Evolutionary conservation across 2,797 vertebrate genomes (phyloP).

Genomic region (Manis javanica): DNA sequence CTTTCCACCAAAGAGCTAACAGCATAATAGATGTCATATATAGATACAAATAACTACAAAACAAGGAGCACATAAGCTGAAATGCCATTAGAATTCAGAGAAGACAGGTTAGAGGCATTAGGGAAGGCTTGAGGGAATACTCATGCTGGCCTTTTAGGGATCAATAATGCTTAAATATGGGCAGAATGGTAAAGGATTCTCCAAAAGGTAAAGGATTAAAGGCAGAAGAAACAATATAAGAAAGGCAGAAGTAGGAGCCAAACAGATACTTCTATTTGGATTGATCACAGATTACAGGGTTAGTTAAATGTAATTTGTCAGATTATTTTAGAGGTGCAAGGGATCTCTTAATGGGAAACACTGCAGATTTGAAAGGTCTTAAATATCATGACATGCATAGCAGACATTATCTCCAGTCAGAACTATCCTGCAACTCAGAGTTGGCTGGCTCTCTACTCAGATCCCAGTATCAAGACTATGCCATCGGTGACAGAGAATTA

Average conservation of each 20-base stretch:
- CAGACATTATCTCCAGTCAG: background rate
- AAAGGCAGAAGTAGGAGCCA: background rate
- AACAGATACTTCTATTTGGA: background rate
- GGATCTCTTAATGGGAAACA: background rate
- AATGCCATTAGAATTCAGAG: background rate
- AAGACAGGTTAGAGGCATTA: background rate
- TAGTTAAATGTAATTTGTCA: constrained; percentile 40
- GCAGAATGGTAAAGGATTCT: background rate
- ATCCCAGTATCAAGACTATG: background rate
- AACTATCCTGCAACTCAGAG: background rate
- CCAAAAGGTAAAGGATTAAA: background rate
- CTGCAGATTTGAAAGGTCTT: background rate
- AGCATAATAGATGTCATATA: background rate
- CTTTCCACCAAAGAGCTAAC: background rate
- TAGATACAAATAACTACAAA: background rate
- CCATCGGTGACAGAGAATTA: background rate
- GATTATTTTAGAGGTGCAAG: background rate
- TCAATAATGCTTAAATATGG: background rate
- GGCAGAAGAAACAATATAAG: background rate
- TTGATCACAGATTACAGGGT: background rate
- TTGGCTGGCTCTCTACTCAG: background rate
- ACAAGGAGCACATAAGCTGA: background rate
- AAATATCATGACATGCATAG: background rate
- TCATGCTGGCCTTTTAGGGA: background rate
- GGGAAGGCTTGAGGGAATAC: background rate